A percentile compares a stretch with the other conserved stretches of the same genome.
Conservation (phyloP, 2,113 vertebrate species). For the Eudorcas thomsonii region DNA sequence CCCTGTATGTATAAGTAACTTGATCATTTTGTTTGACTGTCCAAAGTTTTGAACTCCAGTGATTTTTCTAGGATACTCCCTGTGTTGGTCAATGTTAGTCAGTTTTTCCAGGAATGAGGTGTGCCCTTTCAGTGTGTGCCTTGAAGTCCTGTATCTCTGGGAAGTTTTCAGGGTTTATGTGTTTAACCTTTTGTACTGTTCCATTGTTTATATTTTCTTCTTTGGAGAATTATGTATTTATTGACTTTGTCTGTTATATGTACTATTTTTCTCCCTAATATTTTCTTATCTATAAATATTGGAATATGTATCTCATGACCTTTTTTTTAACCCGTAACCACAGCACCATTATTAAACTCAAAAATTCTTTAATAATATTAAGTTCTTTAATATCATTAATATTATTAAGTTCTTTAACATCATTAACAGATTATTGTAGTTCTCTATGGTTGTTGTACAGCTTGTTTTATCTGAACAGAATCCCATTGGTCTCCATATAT, state of each 20-base stretch:
- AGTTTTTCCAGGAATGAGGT: not conserved
- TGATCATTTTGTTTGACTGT: not conserved
- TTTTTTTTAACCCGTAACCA: not conserved
- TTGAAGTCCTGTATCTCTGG: not conserved
- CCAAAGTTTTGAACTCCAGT: not conserved
- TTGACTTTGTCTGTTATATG: not conserved
- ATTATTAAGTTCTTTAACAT: not conserved
- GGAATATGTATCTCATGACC: not conserved
- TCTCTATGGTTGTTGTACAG: not conserved
- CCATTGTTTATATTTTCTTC: not conserved
- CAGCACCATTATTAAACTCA: not conserved
- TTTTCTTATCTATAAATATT: not conserved
- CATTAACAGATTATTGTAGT: not conserved
- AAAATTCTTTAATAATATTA: not conserved
- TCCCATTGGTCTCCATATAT: not conserved
- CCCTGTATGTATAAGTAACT: not conserved
- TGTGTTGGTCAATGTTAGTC: not conserved
- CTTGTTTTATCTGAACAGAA: not conserved
- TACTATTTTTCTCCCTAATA: not conserved
- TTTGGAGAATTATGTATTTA: not conserved
- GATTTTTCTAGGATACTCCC: not conserved
- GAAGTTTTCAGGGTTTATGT: not conserved
- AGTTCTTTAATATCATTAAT: not conserved
- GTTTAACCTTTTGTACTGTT: not conserved
- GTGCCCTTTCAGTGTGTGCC: not conserved